Percentiles rank a stretch among this genome's conserved stretches.
phyloP scores from a whole-genome alignment of 1,140 invertebrate genomes.

The Microplitis demolitor region DNA sequence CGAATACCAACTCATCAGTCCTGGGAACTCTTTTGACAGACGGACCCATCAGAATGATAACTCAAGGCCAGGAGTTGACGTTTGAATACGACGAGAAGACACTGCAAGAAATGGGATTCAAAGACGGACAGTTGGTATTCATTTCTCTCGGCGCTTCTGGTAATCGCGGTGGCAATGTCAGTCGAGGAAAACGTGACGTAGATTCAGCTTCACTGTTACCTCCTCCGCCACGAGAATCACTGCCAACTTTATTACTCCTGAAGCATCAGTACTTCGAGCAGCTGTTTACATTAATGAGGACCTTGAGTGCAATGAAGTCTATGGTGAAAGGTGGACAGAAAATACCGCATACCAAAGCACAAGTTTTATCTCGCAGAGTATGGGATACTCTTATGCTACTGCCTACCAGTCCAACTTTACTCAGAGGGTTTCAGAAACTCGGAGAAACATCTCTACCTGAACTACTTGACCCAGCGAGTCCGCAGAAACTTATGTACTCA shows the following conservation, averaged over 20 bases:
- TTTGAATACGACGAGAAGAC: conserved; percentile 93
- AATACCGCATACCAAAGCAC: conserved; percentile 87
- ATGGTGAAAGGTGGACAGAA: conserved; percentile 72
- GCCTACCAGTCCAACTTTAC: conserved; percentile 83
- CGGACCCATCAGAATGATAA: conserved; percentile 88
- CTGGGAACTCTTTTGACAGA: conserved; percentile 73
- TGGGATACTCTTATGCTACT: conserved; percentile 93
- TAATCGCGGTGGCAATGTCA: conserved; percentile 66
- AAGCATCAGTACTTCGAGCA: conserved; percentile 88
- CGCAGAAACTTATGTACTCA: conserved; percentile 94
- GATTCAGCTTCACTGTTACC: conserved; percentile 79
- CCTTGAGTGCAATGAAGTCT: conserved; percentile 82
- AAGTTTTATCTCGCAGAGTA: conserved; percentile 84
- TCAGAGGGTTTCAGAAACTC: conserved; percentile 82
- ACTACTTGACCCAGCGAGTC: conserved; percentile 82
- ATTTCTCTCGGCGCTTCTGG: conserved; percentile 78
- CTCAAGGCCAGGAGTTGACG: conserved; percentile 89
- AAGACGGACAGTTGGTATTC: conserved; percentile 87
- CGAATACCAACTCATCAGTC: conserved; percentile 43
- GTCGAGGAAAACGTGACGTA: conserved; percentile 69
- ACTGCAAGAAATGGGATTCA: conserved; percentile 87
- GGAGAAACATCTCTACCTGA: conserved; percentile 70
- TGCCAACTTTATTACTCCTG: conserved; percentile 84
- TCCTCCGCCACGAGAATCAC: conserved; percentile 78
- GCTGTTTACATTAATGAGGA: conserved; percentile 87